Evolutionary conservation across 2,888 invertebrate genomes (phyloP), one percentile per base, ranked within the genome.

Genomic region (Parnassius glacialis): DNA sequence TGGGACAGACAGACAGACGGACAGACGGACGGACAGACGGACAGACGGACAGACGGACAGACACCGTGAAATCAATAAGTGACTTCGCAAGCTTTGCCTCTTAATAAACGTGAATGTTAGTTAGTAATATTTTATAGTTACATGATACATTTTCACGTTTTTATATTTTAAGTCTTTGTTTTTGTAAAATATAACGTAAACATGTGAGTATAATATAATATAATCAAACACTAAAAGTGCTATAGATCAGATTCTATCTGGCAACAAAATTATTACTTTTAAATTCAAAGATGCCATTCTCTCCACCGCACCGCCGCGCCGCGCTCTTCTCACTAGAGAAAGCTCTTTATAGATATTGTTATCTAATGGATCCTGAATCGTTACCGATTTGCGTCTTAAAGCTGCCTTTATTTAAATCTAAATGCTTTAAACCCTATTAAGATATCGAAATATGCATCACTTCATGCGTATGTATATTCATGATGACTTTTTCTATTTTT

Each of bases 381-480:
- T 47, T 43, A 65, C 52, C 61, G 68, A 69, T 65, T 65, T 64
- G 54, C 69, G 68, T 68, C 67, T 68, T 59, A 69, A 62, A 64
- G 64, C 63, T 58, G 60, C 61, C 67, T 56, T 64, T 66, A 66
- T 62, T 66, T 68, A 68, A 67, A 68, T 69, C 66, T 65, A 79
- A 79, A 79, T 77, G 70, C 72, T 70, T 63, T 67, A 70, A 68
- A 68, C 67, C 71, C 75, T 68, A 75, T 81, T 78, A 78, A 77
- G 79, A 84, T 83, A 78, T 76, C 68, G 65, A 65, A 65, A 66
- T 53, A 34, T 52, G n/a, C 5, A 34, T 34, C 34, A 1, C 34
- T 34, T 34, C 34, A 34, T 34, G 13, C 9, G 3, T 48, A 13
- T 12, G 3, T n/a, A 20, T 41, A 5, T 47, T 51, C 16, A 16